These are phyloP conservation scores for Hydrochoerus hydrochaeris DNA, from an alignment of 2,113 vertebrate species.

Conservation along the genomic window DNA sequence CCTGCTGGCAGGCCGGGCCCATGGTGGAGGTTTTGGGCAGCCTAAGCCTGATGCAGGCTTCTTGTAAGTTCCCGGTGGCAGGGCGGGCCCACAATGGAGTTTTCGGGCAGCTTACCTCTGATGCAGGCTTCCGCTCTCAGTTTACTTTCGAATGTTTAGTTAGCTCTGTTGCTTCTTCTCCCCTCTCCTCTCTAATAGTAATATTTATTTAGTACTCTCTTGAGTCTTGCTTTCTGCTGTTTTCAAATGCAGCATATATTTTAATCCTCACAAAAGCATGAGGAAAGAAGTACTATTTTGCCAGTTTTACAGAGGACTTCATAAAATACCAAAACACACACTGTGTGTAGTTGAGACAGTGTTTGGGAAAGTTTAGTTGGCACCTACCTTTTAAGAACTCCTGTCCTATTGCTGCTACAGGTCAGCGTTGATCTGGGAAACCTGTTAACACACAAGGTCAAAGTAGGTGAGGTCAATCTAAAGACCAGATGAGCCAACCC, in stretches of 20 bases:
- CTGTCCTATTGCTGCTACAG: neutral
- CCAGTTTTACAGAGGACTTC: neutral
- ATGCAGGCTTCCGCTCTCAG: too few relatives aligned
- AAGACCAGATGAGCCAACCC: neutral
- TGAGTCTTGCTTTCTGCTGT: neutral
- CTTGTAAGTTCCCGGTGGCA: too few relatives aligned
- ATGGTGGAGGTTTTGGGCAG: too few relatives aligned
- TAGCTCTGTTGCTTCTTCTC: neutral
- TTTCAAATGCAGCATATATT: neutral
- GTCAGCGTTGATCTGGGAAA: neutral
- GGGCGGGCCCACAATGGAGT: too few relatives aligned
- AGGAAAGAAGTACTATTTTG: neutral
- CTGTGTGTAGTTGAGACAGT: neutral
- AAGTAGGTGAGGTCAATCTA: neutral
- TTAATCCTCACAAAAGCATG: neutral
- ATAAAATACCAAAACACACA: neutral
- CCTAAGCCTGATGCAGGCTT: too few relatives aligned
- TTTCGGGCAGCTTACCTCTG: too few relatives aligned
- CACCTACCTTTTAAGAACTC: neutral
- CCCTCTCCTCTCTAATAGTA: neutral
- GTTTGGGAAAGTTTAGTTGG: neutral
- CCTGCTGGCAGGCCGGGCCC: too few relatives aligned
- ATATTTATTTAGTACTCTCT: neutral
- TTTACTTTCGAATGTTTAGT: neutral
- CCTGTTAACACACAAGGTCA: neutral